Base-by-base conservation (phyloP, 2,113 vertebrate species). In the Oenanthe oenanthe region DNA sequence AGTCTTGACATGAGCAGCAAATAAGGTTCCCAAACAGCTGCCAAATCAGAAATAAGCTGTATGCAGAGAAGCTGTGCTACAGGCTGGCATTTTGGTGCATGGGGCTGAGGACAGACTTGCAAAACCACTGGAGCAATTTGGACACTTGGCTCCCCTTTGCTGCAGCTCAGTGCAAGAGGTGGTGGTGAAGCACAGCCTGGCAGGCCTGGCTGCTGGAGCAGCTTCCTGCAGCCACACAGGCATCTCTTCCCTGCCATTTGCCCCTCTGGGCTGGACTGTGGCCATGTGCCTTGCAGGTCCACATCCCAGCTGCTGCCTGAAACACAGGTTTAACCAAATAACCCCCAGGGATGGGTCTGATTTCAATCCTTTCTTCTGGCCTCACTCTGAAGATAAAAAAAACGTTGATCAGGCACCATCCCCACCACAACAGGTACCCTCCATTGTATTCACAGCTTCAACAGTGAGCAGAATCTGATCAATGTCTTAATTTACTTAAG, bases 401-500 rank as follows among this genome's bases (percentile, higher is more conserved):
- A 6, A 36, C 53, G 60, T 2, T 1, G 8, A 71, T 51, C 18
- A 51, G 43, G 38, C 26, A 45, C 21, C 66, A 40, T 85, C 38
- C 50, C 34, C 45, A 68, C 32, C 57, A 38, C 54, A 78, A 31
- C 32, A 84, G 54, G 57, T 82, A 85, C 17, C 36, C n/a, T 73
- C 50, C 24, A 60, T 7, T 58, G 51, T 38, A 94, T 51, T 70
- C 90, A 71, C 26, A 92, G 79, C 47, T 76, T 20, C 38, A 73
- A 66, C 26, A 70, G 47, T 20, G 36, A 87, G 58, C 57, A 72
- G 50, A 87, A 94, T 65, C 42, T 89, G 74, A 95, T 92, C 63
- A 34, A 95, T 28, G 58, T 79, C 89, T 93, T 91, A 75, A 94
- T 93, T 93, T 84, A 87, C 66, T 88, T 87, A 89, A 70, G 74